Conservation (phyloP, 2,888 invertebrate genomes). For the Agrochola macilenta region DNA sequence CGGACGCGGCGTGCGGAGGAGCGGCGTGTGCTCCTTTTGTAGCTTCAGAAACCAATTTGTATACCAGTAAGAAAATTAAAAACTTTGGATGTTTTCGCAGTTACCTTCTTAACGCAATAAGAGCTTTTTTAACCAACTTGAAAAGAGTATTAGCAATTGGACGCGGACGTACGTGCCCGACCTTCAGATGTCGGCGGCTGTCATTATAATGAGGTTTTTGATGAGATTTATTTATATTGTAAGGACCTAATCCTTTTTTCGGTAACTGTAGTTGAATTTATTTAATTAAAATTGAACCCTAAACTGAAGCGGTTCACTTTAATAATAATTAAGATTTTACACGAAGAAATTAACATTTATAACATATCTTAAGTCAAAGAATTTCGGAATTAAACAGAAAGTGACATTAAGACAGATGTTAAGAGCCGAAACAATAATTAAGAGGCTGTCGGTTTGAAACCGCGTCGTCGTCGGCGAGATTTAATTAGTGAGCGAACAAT, state of each 20-base stretch:
- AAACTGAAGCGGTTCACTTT: slow-evolving; percentile 46
- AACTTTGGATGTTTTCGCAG: slow-evolving; percentile 81
- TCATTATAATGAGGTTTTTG: slow-evolving; percentile 49
- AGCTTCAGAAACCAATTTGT: slow-evolving; percentile 88
- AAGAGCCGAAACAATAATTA: slow-evolving; percentile 89
- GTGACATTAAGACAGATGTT: slow-evolving; percentile 90
- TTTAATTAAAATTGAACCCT: slow-evolving; percentile 44
- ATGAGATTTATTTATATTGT: slow-evolving; percentile 32
- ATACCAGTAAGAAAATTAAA: slow-evolving; percentile 87
- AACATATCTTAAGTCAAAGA: slow-evolving; percentile 78
- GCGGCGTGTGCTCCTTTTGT: slow-evolving; percentile 85
- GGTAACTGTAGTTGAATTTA: slow-evolving; percentile 32
- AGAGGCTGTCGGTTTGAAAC: slow-evolving; percentile 89
- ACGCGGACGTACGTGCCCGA: slow-evolving; percentile 26
- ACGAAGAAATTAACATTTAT: slow-evolving; percentile 78
- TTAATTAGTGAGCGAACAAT: slow-evolving; percentile 89
- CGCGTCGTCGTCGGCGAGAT: slow-evolving; percentile 87
- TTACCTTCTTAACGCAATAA: slow-evolving; percentile 77
- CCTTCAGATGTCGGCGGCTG: slow-evolving; percentile 32
- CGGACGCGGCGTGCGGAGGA: slow-evolving; percentile 77
- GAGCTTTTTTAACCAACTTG: slow-evolving; percentile 71
- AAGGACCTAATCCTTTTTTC: slow-evolving; percentile 14
- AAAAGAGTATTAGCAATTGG: slow-evolving; percentile 56
- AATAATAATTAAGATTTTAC: slow-evolving; percentile 68
- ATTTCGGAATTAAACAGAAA: slow-evolving; percentile 86